Percentiles rank a stretch among this genome's conserved stretches.
These are phyloP conservation scores for Papilio gigon DNA, from an alignment of 2,888 invertebrate species.

Conservation along the genomic window DNA sequence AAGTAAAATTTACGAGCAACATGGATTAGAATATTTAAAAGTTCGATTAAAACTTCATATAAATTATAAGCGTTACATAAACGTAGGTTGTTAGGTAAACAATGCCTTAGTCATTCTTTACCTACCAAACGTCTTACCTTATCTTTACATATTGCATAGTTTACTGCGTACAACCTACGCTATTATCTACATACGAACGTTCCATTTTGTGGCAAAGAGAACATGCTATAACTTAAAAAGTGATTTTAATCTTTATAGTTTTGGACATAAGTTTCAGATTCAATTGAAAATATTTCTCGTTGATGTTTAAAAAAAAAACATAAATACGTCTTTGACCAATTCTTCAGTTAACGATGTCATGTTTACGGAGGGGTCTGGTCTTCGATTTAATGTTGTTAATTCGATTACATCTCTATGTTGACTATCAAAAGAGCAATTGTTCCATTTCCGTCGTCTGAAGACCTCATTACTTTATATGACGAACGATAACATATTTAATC, in stretches of 20 bases:
- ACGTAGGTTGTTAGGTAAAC: neutral
- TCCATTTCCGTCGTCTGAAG: constrained; percentile 58
- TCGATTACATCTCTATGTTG: constrained; percentile 53
- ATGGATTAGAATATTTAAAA: too few relatives aligned
- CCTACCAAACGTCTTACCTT: neutral
- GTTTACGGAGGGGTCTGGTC: constrained; percentile 37
- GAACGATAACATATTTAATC: too few relatives aligned
- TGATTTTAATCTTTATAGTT: neutral
- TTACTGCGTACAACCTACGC: neutral
- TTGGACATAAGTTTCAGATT: neutral
- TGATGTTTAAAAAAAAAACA: constrained; percentile 8
- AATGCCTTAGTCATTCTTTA: neutral
- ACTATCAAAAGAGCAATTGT: constrained; percentile 64
- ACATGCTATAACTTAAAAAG: neutral
- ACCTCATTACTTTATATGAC: constrained; percentile 47
- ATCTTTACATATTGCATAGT: constrained; percentile 11
- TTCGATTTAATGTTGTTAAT: constrained; percentile 54
- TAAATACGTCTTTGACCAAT: constrained; percentile 33
- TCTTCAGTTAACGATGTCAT: constrained; percentile 32
- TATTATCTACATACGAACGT: neutral
- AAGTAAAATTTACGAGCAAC: too few relatives aligned
- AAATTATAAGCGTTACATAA: neutral
- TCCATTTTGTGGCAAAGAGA: neutral
- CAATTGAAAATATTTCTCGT: neutral
- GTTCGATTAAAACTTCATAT: too few relatives aligned